These are phyloP conservation scores for Caenorhabditis japonica DNA, from an alignment of 2,888 invertebrate genomes.

Conservation along the genomic window DNA sequence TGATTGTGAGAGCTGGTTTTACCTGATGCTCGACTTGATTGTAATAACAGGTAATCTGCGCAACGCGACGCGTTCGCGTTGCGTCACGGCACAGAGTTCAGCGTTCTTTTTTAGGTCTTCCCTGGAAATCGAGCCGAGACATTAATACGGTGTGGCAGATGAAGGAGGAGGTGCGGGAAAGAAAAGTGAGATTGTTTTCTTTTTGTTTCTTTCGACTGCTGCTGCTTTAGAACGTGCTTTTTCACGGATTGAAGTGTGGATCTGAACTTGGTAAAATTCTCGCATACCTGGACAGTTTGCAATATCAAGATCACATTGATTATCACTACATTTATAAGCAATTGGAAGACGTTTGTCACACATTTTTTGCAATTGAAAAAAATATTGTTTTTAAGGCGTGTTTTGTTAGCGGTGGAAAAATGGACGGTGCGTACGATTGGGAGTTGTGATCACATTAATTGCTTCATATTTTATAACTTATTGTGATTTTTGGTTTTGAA, in stretches of 20 bases:
- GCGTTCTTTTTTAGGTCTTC: conserved; percentile 54
- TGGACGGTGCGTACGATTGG: conserved; percentile 67
- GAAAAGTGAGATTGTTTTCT: conserved; percentile 27
- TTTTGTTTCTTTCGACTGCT: no score
- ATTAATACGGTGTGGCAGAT: conserved; percentile 59
- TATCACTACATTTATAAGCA: conserved; percentile 65
- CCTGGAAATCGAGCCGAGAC: conserved; percentile 63
- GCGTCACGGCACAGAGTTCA: no score
- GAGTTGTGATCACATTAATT: no score
- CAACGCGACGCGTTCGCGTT: no score
- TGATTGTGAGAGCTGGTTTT: conserved; percentile 74
- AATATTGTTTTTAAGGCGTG: conserved; percentile 33
- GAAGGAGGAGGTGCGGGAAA: conserved; percentile 62
- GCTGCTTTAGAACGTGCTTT: conserved; percentile 45
- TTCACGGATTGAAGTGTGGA: conserved; percentile 47
- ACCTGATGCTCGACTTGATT: conserved; percentile 70
- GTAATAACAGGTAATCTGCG: conserved; percentile 9
- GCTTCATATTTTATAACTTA: no score
- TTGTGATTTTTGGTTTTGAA: no score
- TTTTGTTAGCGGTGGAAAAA: conserved; percentile 32
- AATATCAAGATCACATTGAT: conserved; percentile 67
- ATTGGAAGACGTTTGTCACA: conserved; percentile 47
- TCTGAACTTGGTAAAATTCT: conserved; percentile 62
- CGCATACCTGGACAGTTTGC: conserved; percentile 63
- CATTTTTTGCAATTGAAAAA: neutral